Percentiles rank a stretch among this genome's conserved stretches.
phyloP scores from a whole-genome alignment of 2,113 vertebrate species.

The Columbina picui region DNA sequence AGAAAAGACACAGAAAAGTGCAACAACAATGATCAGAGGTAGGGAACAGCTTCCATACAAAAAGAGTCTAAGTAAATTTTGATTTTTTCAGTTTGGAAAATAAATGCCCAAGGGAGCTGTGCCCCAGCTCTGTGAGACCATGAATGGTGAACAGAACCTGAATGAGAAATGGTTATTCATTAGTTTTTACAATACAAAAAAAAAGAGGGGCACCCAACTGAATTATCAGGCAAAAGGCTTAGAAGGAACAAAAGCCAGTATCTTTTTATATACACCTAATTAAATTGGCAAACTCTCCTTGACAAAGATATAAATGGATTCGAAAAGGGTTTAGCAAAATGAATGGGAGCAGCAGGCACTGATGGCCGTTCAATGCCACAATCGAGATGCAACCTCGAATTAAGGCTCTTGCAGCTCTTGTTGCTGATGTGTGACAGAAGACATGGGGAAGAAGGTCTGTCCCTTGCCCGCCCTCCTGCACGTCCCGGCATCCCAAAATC shows the following conservation, averaged over 20 bases:
- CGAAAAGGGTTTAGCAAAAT: not conserved
- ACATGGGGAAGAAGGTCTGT: not conserved
- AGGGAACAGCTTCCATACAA: not conserved
- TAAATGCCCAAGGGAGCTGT: not conserved
- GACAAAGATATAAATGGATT: not conserved
- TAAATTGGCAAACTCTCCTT: slow-evolving; percentile 20
- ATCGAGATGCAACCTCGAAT: not conserved
- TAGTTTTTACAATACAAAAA: not conserved
- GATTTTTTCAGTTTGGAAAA: slow-evolving; percentile 18
- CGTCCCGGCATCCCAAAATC: not conserved
- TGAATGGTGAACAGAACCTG: slow-evolving; percentile 34
- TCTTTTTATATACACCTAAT: slow-evolving; percentile 47
- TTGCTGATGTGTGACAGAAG: not conserved
- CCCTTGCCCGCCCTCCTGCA: not conserved
- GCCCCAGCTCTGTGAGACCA: not conserved
- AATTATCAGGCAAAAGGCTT: slow-evolving; percentile 11
- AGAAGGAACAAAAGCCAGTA: slow-evolving; percentile 8
- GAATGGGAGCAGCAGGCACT: not conserved
- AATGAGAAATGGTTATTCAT: slow-evolving; percentile 33
- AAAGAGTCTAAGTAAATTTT: not conserved
- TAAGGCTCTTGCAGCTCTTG: not conserved
- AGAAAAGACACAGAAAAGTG: slow-evolving; percentile 43
- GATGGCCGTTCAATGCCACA: rapidly evolving
- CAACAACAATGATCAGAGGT: not conserved
- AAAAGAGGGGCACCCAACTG: not conserved